Evolutionary conservation across 2,113 vertebrate species (phyloP).

Genomic region (Entomyzon cyanotis): DNA sequence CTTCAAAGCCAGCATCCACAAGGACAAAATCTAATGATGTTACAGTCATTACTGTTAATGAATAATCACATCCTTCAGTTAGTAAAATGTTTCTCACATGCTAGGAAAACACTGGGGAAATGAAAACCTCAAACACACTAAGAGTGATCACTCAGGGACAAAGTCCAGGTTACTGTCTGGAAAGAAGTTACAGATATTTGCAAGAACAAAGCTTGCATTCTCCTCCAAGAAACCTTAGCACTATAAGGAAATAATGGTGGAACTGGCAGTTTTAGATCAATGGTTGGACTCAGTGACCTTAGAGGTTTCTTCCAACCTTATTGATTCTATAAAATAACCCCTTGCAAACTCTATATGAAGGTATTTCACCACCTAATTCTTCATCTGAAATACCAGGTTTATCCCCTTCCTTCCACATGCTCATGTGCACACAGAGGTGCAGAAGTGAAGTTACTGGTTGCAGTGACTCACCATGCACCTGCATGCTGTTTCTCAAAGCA

Average conservation of each 20-base stretch:
- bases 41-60: background rate
- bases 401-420: background rate
- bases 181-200: background rate
- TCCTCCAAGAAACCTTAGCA: background rate
- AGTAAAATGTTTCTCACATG: background rate
- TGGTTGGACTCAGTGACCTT: background rate
- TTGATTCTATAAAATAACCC: background rate
- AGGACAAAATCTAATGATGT: background rate
- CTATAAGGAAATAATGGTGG: background rate
- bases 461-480: background rate
- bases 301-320: background rate
- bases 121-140: background rate
- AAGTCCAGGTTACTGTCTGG: background rate
- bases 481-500: background rate
- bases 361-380: background rate
- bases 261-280: background rate
- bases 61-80: background rate
- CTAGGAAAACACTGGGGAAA: background rate
- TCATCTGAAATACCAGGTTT: background rate
- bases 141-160: background rate
- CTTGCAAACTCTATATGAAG: background rate
- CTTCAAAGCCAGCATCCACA: background rate
- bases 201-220: background rate
- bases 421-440: rapidly evolving
- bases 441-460: background rate